phyloP scores from a whole-genome alignment of 2,888 invertebrate species.

The Pammene aurita region DNA sequence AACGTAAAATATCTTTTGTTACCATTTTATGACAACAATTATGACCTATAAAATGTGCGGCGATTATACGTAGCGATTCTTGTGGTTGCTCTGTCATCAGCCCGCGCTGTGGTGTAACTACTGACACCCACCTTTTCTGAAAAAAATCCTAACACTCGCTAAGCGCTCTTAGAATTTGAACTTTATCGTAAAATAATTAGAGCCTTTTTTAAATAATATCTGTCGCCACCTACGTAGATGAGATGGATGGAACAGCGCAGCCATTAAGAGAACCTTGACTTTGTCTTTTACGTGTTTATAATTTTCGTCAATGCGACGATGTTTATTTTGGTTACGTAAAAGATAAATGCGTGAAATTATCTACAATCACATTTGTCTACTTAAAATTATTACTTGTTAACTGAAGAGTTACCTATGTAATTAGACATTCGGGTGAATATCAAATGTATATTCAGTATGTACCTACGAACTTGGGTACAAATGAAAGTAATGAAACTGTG shows the following conservation, averaged over 20 bases:
- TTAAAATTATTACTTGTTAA: background rate
- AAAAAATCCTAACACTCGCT: constrained; percentile 53
- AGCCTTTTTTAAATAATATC: background rate
- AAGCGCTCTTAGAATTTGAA: constrained; percentile 51
- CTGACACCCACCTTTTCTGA: constrained; percentile 43
- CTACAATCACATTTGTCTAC: background rate
- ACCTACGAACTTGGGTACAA: too few relatives aligned
- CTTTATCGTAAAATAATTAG: constrained; percentile 52
- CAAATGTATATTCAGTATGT: too few relatives aligned
- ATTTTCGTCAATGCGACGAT: constrained; percentile 55
- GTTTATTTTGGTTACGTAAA: constrained; percentile 44
- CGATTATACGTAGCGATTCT: constrained; percentile 80
- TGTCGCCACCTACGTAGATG: constrained; percentile 4
- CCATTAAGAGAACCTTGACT: constrained; percentile 57
- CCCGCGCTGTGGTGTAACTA: constrained; percentile 59
- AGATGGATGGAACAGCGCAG: constrained; percentile 10
- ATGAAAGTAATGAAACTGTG: background rate
- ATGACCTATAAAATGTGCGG: constrained; percentile 82
- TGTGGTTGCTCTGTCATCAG: constrained; percentile 77
- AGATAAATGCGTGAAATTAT: background rate
- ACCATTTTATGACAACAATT: constrained; percentile 83
- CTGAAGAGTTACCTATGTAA: too few relatives aligned
- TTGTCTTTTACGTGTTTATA: constrained; percentile 65
- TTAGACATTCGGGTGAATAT: too few relatives aligned
- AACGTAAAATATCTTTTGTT: constrained; percentile 82